Evolutionary conservation across 2,797 vertebrate genomes (phyloP).

Genomic region (Poecilia gillii): DNA sequence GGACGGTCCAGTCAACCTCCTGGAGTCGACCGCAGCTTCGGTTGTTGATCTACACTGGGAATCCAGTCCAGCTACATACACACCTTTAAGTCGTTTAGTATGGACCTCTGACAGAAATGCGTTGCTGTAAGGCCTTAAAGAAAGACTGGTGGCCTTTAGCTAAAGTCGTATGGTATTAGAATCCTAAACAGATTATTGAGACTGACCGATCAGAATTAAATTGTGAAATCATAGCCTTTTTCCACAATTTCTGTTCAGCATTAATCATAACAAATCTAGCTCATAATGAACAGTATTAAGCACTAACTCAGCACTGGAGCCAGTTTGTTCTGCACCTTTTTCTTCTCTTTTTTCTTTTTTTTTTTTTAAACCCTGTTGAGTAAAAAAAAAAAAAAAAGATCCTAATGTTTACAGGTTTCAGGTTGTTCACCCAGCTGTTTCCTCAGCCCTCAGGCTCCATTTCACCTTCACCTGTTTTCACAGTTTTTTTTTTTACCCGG

Average conservation of each 20-base stretch:
- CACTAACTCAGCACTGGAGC: slow-evolving; percentile 57
- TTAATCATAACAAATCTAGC: slow-evolving; percentile 37
- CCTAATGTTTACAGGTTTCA: slow-evolving; percentile 74
- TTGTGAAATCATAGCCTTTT: slow-evolving; percentile 23
- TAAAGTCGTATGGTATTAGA: slow-evolving; percentile 50
- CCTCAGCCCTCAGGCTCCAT: slow-evolving; percentile 56
- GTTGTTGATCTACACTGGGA: slow-evolving; percentile 48
- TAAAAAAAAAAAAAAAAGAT: slow-evolving; percentile 44
- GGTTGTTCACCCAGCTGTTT: slow-evolving; percentile 43
- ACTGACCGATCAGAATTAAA: slow-evolving; percentile 22
- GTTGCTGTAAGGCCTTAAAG: slow-evolving; percentile 53
- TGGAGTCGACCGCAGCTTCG: slow-evolving; percentile 52
- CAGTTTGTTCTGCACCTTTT: slow-evolving; percentile 36
- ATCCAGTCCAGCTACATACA: slow-evolving; percentile 38
- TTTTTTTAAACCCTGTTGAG: slow-evolving; percentile 28
- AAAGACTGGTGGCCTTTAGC: slow-evolving; percentile 50
- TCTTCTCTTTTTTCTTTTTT: neutral
- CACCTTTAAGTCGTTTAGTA: slow-evolving; percentile 52
- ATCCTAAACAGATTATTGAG: slow-evolving; percentile 20
- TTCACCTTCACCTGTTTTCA: slow-evolving; percentile 41
- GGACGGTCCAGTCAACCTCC: slow-evolving; percentile 53
- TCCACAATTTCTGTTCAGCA: slow-evolving; percentile 10
- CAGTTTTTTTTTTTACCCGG: slow-evolving; percentile 43
- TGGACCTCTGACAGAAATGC: slow-evolving; percentile 62
- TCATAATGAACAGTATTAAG: slow-evolving; percentile 45